Conservation (phyloP, 2,797 vertebrate genomes). For the Octomys mimax region DNA sequence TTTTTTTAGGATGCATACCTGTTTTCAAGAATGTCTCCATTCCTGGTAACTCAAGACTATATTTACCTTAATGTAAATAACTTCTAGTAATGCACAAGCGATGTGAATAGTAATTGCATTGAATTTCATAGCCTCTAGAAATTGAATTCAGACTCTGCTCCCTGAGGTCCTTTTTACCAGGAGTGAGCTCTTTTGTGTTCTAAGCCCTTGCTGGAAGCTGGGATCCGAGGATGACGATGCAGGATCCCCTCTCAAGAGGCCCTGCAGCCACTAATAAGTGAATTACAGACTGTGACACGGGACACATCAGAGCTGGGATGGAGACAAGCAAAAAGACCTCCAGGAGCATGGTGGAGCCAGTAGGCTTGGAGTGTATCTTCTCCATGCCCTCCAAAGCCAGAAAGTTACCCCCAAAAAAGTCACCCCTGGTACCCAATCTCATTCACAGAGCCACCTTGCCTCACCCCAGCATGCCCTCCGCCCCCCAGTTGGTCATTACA, state of each 20-base stretch:
- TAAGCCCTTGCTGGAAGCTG: not conserved
- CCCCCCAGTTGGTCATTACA: too few relatives aligned
- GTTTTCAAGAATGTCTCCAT: slow-evolving; percentile 20
- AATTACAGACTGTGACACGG: not conserved
- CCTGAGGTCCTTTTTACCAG: not conserved
- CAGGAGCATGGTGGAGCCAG: not conserved
- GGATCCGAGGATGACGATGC: not conserved
- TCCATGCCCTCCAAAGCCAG: not conserved
- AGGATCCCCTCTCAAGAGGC: not conserved
- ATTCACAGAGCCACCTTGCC: not conserved
- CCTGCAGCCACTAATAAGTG: not conserved
- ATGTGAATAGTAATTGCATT: not conserved
- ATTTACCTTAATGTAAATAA: slow-evolving; percentile 14
- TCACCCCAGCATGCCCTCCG: not conserved
- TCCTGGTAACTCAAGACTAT: not conserved
- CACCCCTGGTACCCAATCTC: not conserved
- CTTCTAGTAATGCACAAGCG: not conserved
- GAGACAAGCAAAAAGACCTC: not conserved
- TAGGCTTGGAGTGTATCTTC: too few relatives aligned
- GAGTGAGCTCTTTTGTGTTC: not conserved
- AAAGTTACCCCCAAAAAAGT: not conserved
- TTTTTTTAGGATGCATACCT: not conserved
- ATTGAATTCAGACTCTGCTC: not conserved
- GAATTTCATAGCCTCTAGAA: not conserved
- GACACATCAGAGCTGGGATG: not conserved